Conservation (phyloP, 2,797 vertebrate species). For the Chaetodon trifasciatus region DNA sequence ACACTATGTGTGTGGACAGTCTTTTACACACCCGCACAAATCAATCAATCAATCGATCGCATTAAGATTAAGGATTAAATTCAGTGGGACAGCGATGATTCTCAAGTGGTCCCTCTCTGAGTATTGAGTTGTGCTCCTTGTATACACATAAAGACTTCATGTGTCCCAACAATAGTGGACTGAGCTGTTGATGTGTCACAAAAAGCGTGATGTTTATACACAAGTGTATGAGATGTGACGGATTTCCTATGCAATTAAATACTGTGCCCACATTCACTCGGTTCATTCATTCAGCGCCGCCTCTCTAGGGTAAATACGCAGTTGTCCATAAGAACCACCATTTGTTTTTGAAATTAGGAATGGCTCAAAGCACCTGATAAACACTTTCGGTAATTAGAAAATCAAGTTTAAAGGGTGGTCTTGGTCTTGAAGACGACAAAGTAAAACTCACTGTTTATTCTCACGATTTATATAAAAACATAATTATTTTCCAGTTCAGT, state of each 20-base stretch:
- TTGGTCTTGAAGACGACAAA: conserved; percentile 67
- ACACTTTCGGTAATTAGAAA: conserved; percentile 71
- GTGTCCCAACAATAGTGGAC: conserved; percentile 34
- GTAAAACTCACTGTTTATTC: conserved; percentile 44
- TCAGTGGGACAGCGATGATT: conserved; percentile 34
- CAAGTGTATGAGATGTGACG: conserved; percentile 34
- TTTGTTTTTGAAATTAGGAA: conserved; percentile 66
- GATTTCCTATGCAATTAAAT: conserved; percentile 50
- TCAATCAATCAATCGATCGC: conserved; percentile 15
- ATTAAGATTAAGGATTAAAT: conserved; percentile 28
- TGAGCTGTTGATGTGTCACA: conserved; percentile 47
- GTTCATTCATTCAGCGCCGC: conserved; percentile 59
- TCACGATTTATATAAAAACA: conserved; percentile 67
- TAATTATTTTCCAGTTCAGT: conserved; percentile 35
- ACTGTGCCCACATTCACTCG: conserved; percentile 62
- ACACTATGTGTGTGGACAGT: conserved; percentile 29
- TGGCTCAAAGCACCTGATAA: conserved; percentile 82
- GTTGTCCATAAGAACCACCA: conserved; percentile 41
- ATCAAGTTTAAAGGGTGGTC: conserved; percentile 79
- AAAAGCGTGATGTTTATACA: conserved; percentile 34
- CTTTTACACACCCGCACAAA: conserved; percentile 32
- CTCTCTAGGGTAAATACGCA: conserved; percentile 55
- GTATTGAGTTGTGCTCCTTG: conserved; percentile 75
- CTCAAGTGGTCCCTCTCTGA: conserved; percentile 61
- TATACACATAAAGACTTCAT: conserved; percentile 53